phyloP scores from a whole-genome alignment of 2,113 vertebrate genomes.

The Xenopus laevis region DNA sequence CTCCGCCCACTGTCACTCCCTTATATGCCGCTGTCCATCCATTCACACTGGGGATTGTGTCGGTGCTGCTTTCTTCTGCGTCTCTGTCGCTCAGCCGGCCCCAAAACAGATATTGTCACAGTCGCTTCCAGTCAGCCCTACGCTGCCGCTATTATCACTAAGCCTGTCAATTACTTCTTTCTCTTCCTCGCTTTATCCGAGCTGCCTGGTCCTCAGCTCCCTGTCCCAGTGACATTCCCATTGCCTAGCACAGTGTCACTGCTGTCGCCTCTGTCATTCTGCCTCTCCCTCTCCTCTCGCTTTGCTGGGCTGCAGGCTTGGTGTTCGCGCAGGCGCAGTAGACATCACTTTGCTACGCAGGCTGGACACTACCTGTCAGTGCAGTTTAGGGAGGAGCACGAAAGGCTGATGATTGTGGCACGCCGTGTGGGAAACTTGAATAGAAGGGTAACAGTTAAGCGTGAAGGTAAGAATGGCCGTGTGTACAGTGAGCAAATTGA shows the following conservation, averaged over 20 bases:
- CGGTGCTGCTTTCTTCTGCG: not conserved
- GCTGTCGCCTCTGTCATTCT: not conserved
- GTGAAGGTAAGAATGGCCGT: too few species aligned
- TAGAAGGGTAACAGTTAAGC: too few species aligned
- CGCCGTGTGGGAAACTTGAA: too few species aligned
- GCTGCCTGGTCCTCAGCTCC: not conserved
- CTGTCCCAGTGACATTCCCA: not conserved
- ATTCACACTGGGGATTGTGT: not conserved
- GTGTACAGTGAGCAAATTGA: too few species aligned
- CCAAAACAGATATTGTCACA: too few species aligned
- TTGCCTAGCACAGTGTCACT: not conserved
- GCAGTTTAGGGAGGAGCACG: not conserved
- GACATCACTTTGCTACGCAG: not conserved
- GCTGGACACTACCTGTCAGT: slow-evolving; percentile 29
- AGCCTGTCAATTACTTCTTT: not conserved
- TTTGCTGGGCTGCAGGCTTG: slow-evolving; percentile 20
- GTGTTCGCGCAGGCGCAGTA: slow-evolving; percentile 10
- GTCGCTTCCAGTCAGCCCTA: not conserved
- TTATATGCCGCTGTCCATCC: too few species aligned
- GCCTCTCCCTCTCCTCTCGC: slow-evolving; percentile 4
- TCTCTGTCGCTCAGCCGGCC: not conserved
- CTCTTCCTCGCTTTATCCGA: not conserved
- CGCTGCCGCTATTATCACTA: not conserved
- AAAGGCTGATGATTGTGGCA: too few species aligned
- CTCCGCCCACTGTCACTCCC: not conserved